Base-by-base conservation (phyloP, 2,113 vertebrate species). In the Myrmophylax atrothorax region DNA sequence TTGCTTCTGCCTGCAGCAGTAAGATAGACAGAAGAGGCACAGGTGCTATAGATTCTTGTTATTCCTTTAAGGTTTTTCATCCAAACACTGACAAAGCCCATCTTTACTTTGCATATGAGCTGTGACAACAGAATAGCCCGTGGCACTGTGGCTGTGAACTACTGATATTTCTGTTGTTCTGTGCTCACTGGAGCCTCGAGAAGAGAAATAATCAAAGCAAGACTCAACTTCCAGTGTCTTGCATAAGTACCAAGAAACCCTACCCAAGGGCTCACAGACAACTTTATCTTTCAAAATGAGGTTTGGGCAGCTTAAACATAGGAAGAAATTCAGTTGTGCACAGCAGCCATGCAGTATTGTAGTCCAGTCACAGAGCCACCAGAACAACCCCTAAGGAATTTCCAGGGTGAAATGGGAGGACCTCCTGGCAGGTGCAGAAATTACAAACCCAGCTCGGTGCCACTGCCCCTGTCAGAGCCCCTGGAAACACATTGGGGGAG, bases 91-190 rank as follows among this genome's bases (percentile, higher is more conserved):
- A 72, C 56, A 84, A 81, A 94, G n/a, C 35, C 73, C 44, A 76
- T 67, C 69, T 93, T 82, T 75, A 40, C 60, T 94, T 95, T 53
- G 35, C 78, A 94, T 91, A 94, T 93, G 44, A 90, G 87, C 88
- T 91, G 87, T 91, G 96, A 92, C 96, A 96, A 60, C 50, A 50
- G 1, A 0, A 74, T 42, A 68, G 67, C 90, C 67, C 6, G 1
- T 33, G 86, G 94, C 94, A 70, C 14, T 7, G 37, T 75, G 72
- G 66, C 81, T 94, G 68, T 84, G 84, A 83, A 94, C 86, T 93
- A 49, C 77, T 67, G 85, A 31, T 94, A 86, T 68, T 95, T 94
- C 69, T 80, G 78, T 87, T 92, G 70, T 89, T 87, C 90, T 64
- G 14, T 35, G 20, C 31, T 86, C 77, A 49, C 66, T 62, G 73